Percentiles rank a stretch among this genome's conserved stretches.
Conservation (phyloP, 2,113 vertebrate genomes). For the Callopanchax toddi region DNA sequence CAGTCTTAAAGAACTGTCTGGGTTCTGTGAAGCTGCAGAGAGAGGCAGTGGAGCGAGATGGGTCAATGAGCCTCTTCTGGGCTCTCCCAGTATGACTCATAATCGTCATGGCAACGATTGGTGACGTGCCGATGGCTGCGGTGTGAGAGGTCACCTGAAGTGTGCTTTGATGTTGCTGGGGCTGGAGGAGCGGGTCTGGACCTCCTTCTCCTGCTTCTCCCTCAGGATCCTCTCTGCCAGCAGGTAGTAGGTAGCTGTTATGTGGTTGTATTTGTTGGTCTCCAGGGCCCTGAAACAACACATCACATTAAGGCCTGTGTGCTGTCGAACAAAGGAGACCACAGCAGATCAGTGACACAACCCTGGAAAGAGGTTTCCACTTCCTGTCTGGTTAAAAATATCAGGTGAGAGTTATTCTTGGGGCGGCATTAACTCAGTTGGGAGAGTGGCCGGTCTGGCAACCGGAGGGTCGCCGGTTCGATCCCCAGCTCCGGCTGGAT, state of each 20-base stretch:
- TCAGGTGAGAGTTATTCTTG: too few species aligned
- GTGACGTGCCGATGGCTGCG: too few species aligned
- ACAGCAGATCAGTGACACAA: too few species aligned
- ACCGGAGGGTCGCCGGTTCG: too few species aligned
- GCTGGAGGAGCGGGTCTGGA: conserved; percentile 92
- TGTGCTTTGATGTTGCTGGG: conserved; percentile 97
- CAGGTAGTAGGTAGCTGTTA: conserved; percentile 98
- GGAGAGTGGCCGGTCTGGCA: too few species aligned
- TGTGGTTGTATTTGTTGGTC: conserved; percentile 99
- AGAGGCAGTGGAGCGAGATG: conserved; percentile 14
- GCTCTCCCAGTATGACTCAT: conserved; percentile 1
- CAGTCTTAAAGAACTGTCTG: conserved; percentile 8
- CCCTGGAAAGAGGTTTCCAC: too few species aligned
- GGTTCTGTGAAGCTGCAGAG: conserved; percentile 3
- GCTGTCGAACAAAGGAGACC: too few species aligned
- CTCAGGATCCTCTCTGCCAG: conserved; percentile 94
- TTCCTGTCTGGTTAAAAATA: too few species aligned
- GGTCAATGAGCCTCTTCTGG: conserved; percentile 23
- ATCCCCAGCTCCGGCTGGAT: too few species aligned
- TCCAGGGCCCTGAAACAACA: conserved; percentile 87
- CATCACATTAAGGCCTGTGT: background rate
- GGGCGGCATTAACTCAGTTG: too few species aligned
- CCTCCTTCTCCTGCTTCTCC: conserved; percentile 97
- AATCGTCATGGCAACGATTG: too few species aligned
- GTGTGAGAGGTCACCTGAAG: conserved; percentile 84